Base-by-base conservation (phyloP, 2,113 vertebrate genomes). In the Phainopepla nitens region DNA sequence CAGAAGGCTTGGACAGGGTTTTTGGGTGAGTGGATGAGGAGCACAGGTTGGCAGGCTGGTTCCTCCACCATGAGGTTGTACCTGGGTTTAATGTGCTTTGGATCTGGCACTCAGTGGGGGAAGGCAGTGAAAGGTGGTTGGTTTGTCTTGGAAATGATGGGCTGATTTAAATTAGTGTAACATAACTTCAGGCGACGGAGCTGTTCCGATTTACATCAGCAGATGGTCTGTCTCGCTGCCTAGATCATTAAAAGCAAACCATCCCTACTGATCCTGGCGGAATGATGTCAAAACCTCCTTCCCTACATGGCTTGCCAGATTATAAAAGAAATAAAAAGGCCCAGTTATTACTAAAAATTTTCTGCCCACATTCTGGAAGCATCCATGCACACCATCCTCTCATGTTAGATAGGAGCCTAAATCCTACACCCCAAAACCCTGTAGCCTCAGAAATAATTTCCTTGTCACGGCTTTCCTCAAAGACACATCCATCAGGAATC, bases 201-300 rank as follows among this genome's bases (percentile, higher is more conserved):
- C 90, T 96, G 92, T 77, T 96, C 85, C 13, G 51, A 90, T 95
- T 95, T 92, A 60, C 93, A 96, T 92, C 93, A 97, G 93, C 95
- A 97, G 95, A 97, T 96, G 96, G 96, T 96, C 92, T 86, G 85
- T 93, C 95, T 96, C 15, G 16, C 79, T 93, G 94, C 89, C 95
- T 96, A 96, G 95, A 94, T 77, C 95, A 92, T 88, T 94, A 88
- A 93, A 91, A 90, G 78, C 90, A 93, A 96, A 94, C 82, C 5
- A 22, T 95, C 88, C 92, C 90, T 57, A 85, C 94, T 91, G 91
- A 90, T 91, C 68, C 64, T 64, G 57, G 93, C 88, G 82, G 91
- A 96, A 91, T 65, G 68, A 95, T 92, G 92, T 93, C 90, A 94
- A 93, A 96, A 82, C 60, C 88, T 86, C 90, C 76, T 90, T 90